Evolutionary conservation across 2,888 invertebrate species (phyloP), one percentile per base, ranked within the genome.

Genomic region (Diploptera punctata): DNA sequence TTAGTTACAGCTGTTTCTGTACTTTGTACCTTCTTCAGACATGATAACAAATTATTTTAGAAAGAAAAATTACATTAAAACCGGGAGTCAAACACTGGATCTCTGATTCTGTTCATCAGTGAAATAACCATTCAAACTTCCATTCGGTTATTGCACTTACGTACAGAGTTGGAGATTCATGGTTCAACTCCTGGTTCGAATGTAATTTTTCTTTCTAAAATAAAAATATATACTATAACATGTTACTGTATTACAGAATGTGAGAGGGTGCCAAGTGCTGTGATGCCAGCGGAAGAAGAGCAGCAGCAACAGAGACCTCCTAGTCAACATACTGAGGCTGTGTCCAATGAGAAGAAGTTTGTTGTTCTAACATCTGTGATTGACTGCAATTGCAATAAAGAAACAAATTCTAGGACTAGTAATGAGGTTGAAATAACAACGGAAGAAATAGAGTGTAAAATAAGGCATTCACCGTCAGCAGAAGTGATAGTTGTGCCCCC

Each of bases 341-440:
- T 62, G 69, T 47, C 54, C 38, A 61, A 33, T 52, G 68, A 60
- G 47, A 49, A 26, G 49, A 49, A 26, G 49, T 57, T 62, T 61
- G 68, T 72, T 60, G 52, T 72, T 43, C 33, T 67, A 33, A 49
- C 62, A 19, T 67, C 72, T 72, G 72, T 72, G 72, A 69, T 72
- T 18, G 67, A 67, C 26, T 52, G 62, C 49, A 19, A 62, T 26
- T 21, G 33, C 24, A 67, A 49, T 67, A 38, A 65, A 29, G 71
- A 71, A 57, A 43, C 21, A 29, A 62, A 21, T 62, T 38, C 43
- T 19, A 62, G 62, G 43, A 62, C 62, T 62, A 62, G 62, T 62
- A 24, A 43, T 38, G 29, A 57, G 26, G 29, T 57, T n/a, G n/a
- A 57, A 21, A 13, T 52, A 21, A n/a, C 1, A 13, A 13, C 19